A percentile compares a stretch with the other conserved stretches of the same genome.
Conservation (phyloP, 2,888 invertebrate genomes). For the Aleiodes leptofemur region DNA sequence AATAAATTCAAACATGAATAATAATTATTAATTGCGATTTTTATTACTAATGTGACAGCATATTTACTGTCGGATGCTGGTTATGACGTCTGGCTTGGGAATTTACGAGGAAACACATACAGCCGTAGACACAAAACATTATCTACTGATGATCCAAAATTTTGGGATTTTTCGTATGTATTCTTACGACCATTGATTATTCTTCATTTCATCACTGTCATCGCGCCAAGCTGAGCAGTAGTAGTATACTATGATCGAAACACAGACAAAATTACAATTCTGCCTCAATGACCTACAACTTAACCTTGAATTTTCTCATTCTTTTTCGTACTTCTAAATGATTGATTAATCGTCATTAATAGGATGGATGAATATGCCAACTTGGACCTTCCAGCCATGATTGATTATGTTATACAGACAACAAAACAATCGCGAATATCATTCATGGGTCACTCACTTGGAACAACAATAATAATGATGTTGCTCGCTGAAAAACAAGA, state of each 20-base stretch:
- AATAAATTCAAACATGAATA: background rate
- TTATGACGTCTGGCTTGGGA: slow-evolving; percentile 78
- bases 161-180: slow-evolving; percentile 62
- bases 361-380: slow-evolving; percentile 92
- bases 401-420: slow-evolving; percentile 81
- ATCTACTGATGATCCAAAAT: slow-evolving; percentile 53
- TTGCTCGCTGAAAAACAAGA: slow-evolving; percentile 81
- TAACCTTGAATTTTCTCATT: background rate
- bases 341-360: background rate
- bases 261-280: too few species aligned
- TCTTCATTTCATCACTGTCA: too few species aligned
- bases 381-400: slow-evolving; percentile 88
- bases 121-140: too few species aligned
- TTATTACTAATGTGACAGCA: slow-evolving; percentile 24
- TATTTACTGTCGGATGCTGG: slow-evolving; percentile 77
- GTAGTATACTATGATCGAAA: too few species aligned
- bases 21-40: background rate
- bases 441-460: slow-evolving; percentile 80
- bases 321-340: background rate
- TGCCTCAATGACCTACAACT: too few species aligned
- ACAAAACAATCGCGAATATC: slow-evolving; percentile 78
- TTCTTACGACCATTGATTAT: too few species aligned
- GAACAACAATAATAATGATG: slow-evolving; percentile 80
- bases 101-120: slow-evolving; percentile 66
- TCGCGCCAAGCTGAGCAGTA: too few species aligned